Evolutionary conservation across 2,113 vertebrate species (phyloP).

Genomic region (Phrynosoma platyrhinos): DNA sequence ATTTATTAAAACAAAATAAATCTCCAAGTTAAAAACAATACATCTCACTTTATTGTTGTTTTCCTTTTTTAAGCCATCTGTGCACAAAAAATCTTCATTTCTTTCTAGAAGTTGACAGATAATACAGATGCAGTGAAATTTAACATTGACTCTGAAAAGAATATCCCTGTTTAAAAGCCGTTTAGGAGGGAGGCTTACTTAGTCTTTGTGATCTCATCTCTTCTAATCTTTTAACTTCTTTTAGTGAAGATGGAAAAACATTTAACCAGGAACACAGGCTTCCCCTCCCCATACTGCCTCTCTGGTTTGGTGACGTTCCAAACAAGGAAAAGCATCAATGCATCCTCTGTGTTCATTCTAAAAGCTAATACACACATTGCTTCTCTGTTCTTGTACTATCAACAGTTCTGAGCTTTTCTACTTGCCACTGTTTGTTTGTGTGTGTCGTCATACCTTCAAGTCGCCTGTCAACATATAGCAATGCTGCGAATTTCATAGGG

Average conservation of each 20-base stretch:
- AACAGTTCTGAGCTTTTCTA: background rate
- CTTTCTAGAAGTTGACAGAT: slow-evolving; percentile 37
- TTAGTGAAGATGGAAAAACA: background rate
- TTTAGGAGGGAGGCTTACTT: background rate
- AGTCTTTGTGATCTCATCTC: background rate
- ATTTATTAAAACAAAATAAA: slow-evolving; percentile 86
- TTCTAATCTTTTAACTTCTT: slow-evolving; percentile 23
- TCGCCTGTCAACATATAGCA: too few species aligned
- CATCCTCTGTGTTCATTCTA: background rate
- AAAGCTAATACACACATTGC: background rate
- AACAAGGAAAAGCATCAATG: background rate
- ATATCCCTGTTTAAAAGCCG: background rate
- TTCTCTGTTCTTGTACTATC: slow-evolving; percentile 5
- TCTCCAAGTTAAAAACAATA: slow-evolving; percentile 78
- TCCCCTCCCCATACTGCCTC: background rate
- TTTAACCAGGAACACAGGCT: background rate
- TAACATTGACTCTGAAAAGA: background rate
- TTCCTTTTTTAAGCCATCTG: slow-evolving; percentile 60
- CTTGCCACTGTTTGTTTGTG: background rate
- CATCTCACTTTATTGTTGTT: slow-evolving; percentile 76
- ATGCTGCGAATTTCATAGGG: too few species aligned
- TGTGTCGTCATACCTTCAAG: too few species aligned
- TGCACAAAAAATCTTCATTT: slow-evolving; percentile 41
- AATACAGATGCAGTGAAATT: slow-evolving; percentile 36
- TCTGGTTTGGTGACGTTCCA: slow-evolving; percentile 12